Base-by-base conservation (phyloP, 30 jellyfish, hydroid and myxozoan species). In the Hydractinia echinata region DNA sequence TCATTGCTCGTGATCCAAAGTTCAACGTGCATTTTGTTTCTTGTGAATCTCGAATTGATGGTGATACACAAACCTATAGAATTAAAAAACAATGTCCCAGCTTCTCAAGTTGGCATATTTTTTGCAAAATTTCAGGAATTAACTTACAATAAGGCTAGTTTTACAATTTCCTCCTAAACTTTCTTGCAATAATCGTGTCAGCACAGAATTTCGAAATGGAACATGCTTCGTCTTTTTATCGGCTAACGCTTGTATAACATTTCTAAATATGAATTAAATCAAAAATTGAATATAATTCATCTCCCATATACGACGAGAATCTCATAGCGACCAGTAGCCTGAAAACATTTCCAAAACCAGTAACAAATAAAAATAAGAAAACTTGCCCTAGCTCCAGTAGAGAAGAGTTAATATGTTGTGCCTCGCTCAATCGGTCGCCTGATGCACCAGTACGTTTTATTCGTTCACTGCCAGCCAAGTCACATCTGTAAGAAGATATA, bases 121-220 rank as follows among this genome's bases (percentile, higher is more conserved):
- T 20, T 13, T 67, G 50, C n/a, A 20, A 67, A 67, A 20, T 15
- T 21, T 67, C 14, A 13, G 50, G 51, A 15, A 6, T 73, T 11
- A 49, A 76, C 96, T 84, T 67, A 94, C 99, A 56, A 94, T 82
- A 53, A 94, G 70, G 72, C 96, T 88, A 5, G 99, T 94, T 73
- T 94, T 94, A 91, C 99, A 94, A 53, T 94, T 94, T 9, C 99
- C 99, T 11, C 99, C 99, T 50, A 94, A 85, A 88, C 99, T 94
- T 81, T 94, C 99, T 85, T 94, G 99, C 71, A 94, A 84, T 66
- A 94, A 74, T 58, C 99, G 87, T 10, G 99, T 94, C 71, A 94
- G 82, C 15, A 94, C 92, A 55, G 99, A 94, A 82, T 94, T 94
- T 60, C 99, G 87, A 80, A 94, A 94, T 44, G 99, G 99, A 48